Evolutionary conservation across 2,888 invertebrate species (phyloP).

Genomic region (Spodoptera picta): DNA sequence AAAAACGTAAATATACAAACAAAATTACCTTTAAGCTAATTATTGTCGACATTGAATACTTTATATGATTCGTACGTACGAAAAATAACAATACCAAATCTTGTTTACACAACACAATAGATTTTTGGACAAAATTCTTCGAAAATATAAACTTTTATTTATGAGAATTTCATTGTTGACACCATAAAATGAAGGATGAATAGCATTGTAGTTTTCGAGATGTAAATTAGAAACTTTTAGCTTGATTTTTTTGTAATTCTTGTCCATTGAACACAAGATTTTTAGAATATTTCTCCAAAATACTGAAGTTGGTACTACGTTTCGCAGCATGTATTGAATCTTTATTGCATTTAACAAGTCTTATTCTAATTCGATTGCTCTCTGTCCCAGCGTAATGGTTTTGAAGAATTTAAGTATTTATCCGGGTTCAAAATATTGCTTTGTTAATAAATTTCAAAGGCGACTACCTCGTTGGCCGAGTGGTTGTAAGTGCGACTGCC

Average conservation of each 20-base stretch:
- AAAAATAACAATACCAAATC: slow-evolving; percentile 42
- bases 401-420: no score
- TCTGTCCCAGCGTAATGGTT: no score
- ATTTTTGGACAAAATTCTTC: slow-evolving; percentile 13
- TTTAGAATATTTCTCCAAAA: slow-evolving; percentile 10
- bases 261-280: slow-evolving; percentile 28
- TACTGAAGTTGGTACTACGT: slow-evolving; percentile 5
- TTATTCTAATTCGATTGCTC: not conserved
- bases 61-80: slow-evolving; percentile 56
- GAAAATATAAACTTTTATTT: not conserved
- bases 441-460: no score
- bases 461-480: no score
- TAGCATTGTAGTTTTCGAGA: slow-evolving; percentile 11
- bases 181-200: slow-evolving; percentile 40
- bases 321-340: slow-evolving; percentile 20
- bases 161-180: slow-evolving; percentile 17
- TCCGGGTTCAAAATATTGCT: no score
- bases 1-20: slow-evolving; percentile 44
- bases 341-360: slow-evolving; percentile 3
- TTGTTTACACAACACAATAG: slow-evolving; percentile 9
- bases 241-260: slow-evolving; percentile 17
- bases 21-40: slow-evolving; percentile 47
- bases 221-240: slow-evolving; percentile 18
- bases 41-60: slow-evolving; percentile 51
- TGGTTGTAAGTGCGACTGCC: no score